Evolutionary conservation across 37 sponge, comb jelly and placozoan species (phyloP).

Genomic region (Oscarella lobularis): DNA sequence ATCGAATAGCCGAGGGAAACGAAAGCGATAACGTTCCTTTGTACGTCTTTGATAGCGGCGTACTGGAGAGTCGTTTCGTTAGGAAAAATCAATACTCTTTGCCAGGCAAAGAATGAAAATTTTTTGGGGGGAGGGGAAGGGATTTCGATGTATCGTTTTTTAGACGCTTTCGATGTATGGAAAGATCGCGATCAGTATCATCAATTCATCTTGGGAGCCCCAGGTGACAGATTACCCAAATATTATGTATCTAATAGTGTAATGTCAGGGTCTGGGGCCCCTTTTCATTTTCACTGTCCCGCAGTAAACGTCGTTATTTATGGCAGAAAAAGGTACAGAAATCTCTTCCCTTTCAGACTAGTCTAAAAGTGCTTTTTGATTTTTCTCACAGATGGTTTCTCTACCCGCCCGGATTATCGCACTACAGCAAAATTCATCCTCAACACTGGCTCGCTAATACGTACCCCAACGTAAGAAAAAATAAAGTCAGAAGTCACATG

Average conservation of each 20-base stretch:
- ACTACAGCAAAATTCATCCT: not conserved
- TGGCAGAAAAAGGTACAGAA: constrained; percentile 24
- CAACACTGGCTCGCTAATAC: not conserved
- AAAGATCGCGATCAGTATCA: not conserved
- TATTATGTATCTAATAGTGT: no score
- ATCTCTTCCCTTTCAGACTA: not conserved
- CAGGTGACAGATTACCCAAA: constrained; percentile 7
- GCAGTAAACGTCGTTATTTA: constrained; percentile 20
- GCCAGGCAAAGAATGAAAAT: not conserved
- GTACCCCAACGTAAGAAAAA: no score
- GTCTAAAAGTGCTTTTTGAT: not conserved
- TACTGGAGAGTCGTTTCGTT: constrained; percentile 10
- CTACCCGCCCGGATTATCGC: not conserved
- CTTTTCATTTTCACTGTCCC: constrained; percentile 33
- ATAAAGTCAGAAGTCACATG: not conserved
- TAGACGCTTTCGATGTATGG: not conserved
- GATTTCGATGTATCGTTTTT: not conserved
- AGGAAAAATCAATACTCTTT: not conserved
- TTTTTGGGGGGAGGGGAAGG: not conserved
- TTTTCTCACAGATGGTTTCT: not conserved
- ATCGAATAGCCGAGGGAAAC: not conserved
- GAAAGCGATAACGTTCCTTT: constrained; percentile 2
- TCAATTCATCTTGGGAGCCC: constrained; percentile 30
- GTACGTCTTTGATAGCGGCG: constrained; percentile 25
- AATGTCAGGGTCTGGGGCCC: constrained; percentile 39